Evolutionary conservation across 2,888 invertebrate genomes (phyloP), one percentile per base, ranked within the genome.

Genomic region (Rosalia funebris): DNA sequence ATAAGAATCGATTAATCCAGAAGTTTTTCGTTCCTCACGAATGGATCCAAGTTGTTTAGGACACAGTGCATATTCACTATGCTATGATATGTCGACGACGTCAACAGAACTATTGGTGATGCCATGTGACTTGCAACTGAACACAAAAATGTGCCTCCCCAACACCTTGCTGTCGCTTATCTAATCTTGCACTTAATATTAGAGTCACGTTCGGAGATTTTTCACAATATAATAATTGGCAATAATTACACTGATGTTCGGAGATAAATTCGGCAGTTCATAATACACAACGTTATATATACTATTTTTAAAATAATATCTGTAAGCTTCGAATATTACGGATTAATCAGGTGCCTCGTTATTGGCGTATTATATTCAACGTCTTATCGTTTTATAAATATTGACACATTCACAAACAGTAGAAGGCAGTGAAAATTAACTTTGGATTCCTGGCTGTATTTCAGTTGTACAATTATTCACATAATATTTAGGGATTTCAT

Each of bases 141-240:
- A 50, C 39, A 37, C 39, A 15, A 14, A 19, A 53, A 12, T 32
- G 12, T 47, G 3, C 34, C 55, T 17, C 16, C 20, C 41, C 48
- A 16, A 15, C 7, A n/a, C 7, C 54, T 47, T 53, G 47, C 3
- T 32, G 10, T 20, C 19, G 4, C 15, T 65, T 65, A 65, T 65
- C 65, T 65, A 65, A 65, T 65, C 65, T 62, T 53, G 39, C 46
- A 65, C 62, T 59, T 53, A 61, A 62, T 37, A 39, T 12, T 37
- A 36, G 34, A 56, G 57, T 17, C 56, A 53, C 59, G 59, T 62
- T 58, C 36, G 11, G 48, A 45, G 54, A 52, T 60, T 55, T 46
- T 20, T 20, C 5, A 1, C 11, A 37, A 41, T 39, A 50, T 25
- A 20, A 20, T 17, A 20, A 37, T n/a, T 10, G 12, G 14, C 10